A percentile compares a stretch with the other conserved stretches of the same genome.
Conservation (phyloP, 2,113 vertebrate species). For the Petromus typicus region DNA sequence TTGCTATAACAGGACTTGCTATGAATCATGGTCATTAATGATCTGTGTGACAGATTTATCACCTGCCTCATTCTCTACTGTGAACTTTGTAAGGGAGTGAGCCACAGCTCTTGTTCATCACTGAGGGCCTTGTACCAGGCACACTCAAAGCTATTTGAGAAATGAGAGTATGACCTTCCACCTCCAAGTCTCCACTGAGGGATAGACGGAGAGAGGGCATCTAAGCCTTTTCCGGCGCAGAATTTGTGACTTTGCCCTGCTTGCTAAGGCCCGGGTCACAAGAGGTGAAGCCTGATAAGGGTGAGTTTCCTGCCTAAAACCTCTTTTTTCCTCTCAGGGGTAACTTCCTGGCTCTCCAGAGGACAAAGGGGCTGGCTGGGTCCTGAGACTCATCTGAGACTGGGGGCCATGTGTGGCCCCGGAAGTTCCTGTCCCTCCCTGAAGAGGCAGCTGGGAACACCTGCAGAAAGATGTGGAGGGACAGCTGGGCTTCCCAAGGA, state of each 20-base stretch:
- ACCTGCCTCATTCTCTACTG: not conserved
- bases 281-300: not conserved
- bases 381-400: not conserved
- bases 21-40: not conserved
- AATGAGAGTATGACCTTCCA: not conserved
- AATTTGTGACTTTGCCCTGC: not conserved
- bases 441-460: not conserved
- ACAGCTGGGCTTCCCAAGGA: not conserved
- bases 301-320: not conserved
- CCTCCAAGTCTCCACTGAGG: not conserved
- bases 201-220: not conserved
- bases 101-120: not conserved
- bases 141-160: not conserved
- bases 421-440: not conserved
- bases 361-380: not conserved
- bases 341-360: not conserved
- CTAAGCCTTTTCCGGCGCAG: not conserved
- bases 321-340: not conserved
- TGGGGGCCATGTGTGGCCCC: not conserved
- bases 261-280: not conserved
- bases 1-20: not conserved
- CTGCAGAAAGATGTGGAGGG: not conserved
- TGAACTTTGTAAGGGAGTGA: not conserved
- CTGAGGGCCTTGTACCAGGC: not conserved
- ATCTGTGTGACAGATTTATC: not conserved